Base-by-base conservation (phyloP, 2,888 invertebrate species). In the Uloborus plumipes region DNA sequence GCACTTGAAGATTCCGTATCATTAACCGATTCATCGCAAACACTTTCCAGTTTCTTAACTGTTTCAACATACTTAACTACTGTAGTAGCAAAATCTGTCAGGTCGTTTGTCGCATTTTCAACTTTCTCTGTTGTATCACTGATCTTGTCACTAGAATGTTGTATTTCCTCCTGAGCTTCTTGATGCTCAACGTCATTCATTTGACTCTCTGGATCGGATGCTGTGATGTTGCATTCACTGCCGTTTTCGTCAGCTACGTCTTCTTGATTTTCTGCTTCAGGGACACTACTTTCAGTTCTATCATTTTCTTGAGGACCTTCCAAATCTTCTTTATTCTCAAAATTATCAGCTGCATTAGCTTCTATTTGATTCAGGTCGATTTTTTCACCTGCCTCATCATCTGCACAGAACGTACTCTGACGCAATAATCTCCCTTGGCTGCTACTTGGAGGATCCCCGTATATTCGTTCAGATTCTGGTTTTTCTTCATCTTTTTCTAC, bases 401-500 rank as follows among this genome's bases (percentile, higher is more conserved):
- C 22, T n/a, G 31, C 26, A 9, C 58, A 72, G 61, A 59, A 79
- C 16, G 78, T 79, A 47, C 50, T 62, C 18, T 79, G 78, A 31
- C 78, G 50, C 7, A 66, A 39, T 22, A 79, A 51, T n/a, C 47
- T 61, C 2, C 22, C 51, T 22, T 64, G 39, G 18, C 14, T 20
- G 31, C 18, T 22, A 11, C 18, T 13, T 11, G 47, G 26, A 13
- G 61, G 15, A 18, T 39, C 39, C 3, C 70, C 39, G 13, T 53
- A 47, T n/a, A 53, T 51, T 16, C 22, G 22, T 55, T 51, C 53
- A 55, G 22, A 18, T 39, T 39, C 39, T 6, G 39, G 39, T 9
- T 62, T n/a, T 39, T 62, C 62, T 9, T 39, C 15, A 9, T 59
- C 61, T 15, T 72, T 59, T 16, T 15, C 39, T 18, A 59, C 47